Evolutionary conservation across 2,888 invertebrate species (phyloP), one percentile per base, ranked within the genome.

Genomic region (Archips xylosteana): DNA sequence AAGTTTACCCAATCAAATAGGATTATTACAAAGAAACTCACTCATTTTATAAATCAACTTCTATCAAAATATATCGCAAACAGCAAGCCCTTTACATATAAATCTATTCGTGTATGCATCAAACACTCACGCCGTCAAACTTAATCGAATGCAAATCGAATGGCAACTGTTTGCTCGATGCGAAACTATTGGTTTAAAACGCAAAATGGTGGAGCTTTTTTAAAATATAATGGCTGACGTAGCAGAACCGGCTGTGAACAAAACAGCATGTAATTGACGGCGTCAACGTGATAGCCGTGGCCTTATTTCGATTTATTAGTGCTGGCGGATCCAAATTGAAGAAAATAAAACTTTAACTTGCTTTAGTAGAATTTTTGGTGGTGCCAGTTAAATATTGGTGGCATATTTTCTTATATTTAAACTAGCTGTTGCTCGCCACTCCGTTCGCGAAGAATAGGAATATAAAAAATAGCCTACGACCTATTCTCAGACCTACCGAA

Each of bases 221-320:
- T 79, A 78, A 70, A 80, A 79, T 77, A 80, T 77, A 78, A 77
- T 79, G 76, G 65, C 60, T 45, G 76, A 70, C 74, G 74, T 71
- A 77, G 72, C 72, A 76, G 76, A 76, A 76, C 74, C 70, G 75
- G 76, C 76, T 75, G 77, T 75, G 79, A 81, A 85, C 81, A 83
- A 83, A 83, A 82, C 79, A 76, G 77, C 75, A 74, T 78, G 78
- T 83, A 85, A 85, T 85, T 87, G 85, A 85, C 85, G 82, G 78
- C 81, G 79, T 84, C 83, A 81, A 76, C 68, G 76, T 78, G 81
- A 84, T 82, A 84, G 75, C 81, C 72, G 65, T 76, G 75, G 73
- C 71, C 45, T 70, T 82, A 82, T 81, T 83, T 77, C 75, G 75
- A 60, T 63, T 45, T 54, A 23, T 54, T 57, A 15, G 54, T 57